Conservation (phyloP, 1,140 invertebrate species). For the Drosophila pandora region DNA sequence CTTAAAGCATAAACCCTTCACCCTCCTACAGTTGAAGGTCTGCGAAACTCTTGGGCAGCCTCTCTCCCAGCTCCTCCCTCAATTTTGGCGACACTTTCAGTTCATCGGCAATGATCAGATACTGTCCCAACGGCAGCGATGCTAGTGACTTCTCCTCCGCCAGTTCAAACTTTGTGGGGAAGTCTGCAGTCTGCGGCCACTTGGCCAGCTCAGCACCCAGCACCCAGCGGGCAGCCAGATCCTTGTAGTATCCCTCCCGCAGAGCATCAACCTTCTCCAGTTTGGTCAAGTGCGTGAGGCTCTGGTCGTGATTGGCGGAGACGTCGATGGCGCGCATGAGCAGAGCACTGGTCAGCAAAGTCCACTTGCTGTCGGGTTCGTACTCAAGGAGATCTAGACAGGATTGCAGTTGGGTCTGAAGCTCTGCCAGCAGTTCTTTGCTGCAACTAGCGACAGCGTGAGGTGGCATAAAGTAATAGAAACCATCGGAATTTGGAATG, state of each 20-base stretch:
- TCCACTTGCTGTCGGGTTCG: constrained; percentile 94
- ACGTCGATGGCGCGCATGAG: constrained; percentile 90
- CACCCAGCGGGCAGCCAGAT: constrained; percentile 88
- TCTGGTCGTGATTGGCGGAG: constrained; percentile 86
- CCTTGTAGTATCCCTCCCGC: constrained; percentile 90
- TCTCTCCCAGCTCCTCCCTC: constrained; percentile 2
- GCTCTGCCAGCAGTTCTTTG: constrained; percentile 84
- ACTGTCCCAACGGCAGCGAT: constrained; percentile 84
- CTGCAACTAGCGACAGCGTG: constrained; percentile 53
- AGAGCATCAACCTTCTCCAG: constrained; percentile 89
- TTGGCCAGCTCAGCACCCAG: constrained; percentile 85
- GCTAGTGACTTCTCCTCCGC: constrained; percentile 74
- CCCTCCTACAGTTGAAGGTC: background rate
- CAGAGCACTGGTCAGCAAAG: constrained; percentile 89
- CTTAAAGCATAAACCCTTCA: background rate
- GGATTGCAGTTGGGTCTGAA: constrained; percentile 90
- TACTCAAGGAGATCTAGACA: constrained; percentile 90
- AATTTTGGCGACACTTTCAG: constrained; percentile 67
- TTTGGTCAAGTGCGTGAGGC: constrained; percentile 86
- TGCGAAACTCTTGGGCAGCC: constrained; percentile 21
- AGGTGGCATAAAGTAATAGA: constrained; percentile 65
- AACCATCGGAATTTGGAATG: constrained; percentile 32
- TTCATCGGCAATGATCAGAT: constrained; percentile 84
- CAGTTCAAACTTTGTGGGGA: constrained; percentile 79
- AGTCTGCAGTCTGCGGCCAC: constrained; percentile 67